phyloP scores from a whole-genome alignment of 2,888 invertebrate species.

The Oscheius myriophilus region DNA sequence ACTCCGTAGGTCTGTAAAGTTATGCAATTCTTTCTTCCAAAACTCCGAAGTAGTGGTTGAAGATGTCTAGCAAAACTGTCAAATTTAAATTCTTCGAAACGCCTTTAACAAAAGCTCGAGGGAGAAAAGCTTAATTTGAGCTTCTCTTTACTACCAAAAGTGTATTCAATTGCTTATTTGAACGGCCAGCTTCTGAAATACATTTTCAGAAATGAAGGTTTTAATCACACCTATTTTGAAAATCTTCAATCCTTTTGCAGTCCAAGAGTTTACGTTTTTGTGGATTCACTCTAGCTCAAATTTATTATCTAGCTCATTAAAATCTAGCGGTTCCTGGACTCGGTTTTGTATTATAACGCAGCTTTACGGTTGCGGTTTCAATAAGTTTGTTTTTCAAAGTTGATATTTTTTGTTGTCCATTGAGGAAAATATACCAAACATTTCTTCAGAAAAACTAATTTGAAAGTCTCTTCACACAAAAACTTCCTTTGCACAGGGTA shows the following conservation, averaged over 20 bases:
- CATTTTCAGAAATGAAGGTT: background rate
- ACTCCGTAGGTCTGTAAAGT: slow-evolving; percentile 10
- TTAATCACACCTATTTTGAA: slow-evolving; percentile 7
- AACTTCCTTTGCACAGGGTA: too few relatives aligned
- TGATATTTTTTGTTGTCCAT: too few relatives aligned
- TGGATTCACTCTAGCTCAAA: too few relatives aligned
- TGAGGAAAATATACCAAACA: too few relatives aligned
- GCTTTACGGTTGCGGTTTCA: too few relatives aligned
- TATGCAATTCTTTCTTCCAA: background rate
- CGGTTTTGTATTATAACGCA: too few relatives aligned
- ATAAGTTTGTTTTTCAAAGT: too few relatives aligned
- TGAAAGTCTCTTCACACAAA: too few relatives aligned
- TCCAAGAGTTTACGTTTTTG: slow-evolving; percentile 6
- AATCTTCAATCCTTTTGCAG: slow-evolving; percentile 9
- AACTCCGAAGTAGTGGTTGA: background rate
- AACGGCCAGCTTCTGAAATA: slow-evolving; percentile 3
- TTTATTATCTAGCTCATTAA: too few relatives aligned
- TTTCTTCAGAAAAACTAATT: too few relatives aligned
- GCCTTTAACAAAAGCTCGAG: slow-evolving; percentile 4
- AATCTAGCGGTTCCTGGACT: too few relatives aligned
- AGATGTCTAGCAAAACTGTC: background rate
- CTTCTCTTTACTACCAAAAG: background rate
- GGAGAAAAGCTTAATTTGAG: slow-evolving; percentile 14
- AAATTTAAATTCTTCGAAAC: slow-evolving; percentile 10
- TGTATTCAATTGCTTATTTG: slow-evolving; percentile 4